Conservation (phyloP, 2,113 vertebrate species). For the Toxostoma redivivum region DNA sequence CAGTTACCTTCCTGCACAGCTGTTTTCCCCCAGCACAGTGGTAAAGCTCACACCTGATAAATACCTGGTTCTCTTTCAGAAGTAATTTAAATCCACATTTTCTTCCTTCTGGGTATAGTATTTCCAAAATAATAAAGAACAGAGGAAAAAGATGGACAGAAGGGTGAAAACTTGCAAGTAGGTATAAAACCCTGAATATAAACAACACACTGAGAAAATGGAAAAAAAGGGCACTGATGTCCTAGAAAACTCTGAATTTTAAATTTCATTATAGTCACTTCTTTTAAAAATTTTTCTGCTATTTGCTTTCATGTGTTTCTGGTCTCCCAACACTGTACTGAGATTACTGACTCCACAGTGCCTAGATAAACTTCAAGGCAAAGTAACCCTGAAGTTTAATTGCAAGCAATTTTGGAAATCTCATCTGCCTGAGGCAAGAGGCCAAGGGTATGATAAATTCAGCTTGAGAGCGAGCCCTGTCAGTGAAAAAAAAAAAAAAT, state of each 20-base stretch:
- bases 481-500: neutral
- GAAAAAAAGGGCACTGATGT: neutral
- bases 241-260: neutral
- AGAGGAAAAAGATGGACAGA: neutral
- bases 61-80: neutral
- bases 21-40: neutral
- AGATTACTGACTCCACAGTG: neutral
- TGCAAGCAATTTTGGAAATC: neutral
- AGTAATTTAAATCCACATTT: neutral
- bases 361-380: neutral
- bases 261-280: neutral
- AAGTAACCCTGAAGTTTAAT: neutral
- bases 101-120: neutral
- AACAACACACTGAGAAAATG: neutral
- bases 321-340: neutral
- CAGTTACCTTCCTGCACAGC: neutral
- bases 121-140: neutral
- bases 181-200: neutral
- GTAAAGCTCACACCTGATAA: neutral
- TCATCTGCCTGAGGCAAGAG: neutral
- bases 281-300: neutral
- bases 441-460: neutral
- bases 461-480: neutral
- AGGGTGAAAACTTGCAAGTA: neutral
- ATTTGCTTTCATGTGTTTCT: neutral